These are phyloP conservation scores for Megathymus violae DNA, from an alignment of 1,140 invertebrate genomes.

Conservation along the genomic window DNA sequence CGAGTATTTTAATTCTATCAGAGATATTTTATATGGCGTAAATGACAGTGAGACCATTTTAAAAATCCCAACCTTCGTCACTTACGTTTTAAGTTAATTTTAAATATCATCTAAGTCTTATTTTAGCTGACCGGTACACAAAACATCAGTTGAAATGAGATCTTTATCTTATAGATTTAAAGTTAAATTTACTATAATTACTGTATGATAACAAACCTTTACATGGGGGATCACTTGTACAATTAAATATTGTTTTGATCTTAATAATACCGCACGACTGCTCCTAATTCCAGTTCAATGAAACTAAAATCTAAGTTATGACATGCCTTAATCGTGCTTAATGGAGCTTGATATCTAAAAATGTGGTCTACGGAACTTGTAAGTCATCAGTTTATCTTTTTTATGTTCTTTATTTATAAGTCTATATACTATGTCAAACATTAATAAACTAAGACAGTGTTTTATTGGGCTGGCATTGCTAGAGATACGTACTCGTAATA, in stretches of 20 bases:
- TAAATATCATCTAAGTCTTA: neutral
- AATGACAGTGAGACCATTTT: neutral
- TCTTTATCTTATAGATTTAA: neutral
- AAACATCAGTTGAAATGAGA: neutral
- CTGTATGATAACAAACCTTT: no score
- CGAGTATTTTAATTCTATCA: constrained; percentile 12
- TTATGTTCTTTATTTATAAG: no score
- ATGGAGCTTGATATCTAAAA: constrained; percentile 4
- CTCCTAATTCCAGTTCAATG: constrained; percentile 34
- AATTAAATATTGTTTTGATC: constrained; percentile 28
- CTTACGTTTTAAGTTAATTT: neutral
- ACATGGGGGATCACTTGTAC: neutral
- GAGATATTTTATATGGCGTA: neutral
- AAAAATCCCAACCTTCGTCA: neutral
- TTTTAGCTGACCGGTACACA: neutral
- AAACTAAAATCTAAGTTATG: constrained; percentile 38
- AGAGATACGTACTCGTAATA: no score
- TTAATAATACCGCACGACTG: constrained; percentile 36
- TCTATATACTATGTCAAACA: neutral
- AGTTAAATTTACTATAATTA: neutral
- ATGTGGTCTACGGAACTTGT: neutral
- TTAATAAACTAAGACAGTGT: neutral
- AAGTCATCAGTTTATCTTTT: neutral
- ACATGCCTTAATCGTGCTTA: constrained; percentile 30
- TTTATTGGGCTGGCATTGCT: no score